These are phyloP conservation scores for Ferdinandea cuprea DNA, from an alignment of 2,888 invertebrate genomes.

Conservation along the genomic window DNA sequence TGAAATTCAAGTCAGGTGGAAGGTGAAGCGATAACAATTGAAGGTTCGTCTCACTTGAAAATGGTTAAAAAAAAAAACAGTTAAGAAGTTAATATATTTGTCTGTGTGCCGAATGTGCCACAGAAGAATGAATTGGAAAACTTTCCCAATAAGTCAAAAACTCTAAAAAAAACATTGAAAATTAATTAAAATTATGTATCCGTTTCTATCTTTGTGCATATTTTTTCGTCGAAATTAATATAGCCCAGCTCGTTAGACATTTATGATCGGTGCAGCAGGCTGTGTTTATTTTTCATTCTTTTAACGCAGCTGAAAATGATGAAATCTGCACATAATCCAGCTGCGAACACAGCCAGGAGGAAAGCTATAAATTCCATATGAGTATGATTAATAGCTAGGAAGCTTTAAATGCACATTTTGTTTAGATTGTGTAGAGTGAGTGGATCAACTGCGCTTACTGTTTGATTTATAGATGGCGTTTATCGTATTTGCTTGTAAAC, in stretches of 20 bases:
- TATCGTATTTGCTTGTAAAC: neutral
- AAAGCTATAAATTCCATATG: constrained; percentile 12
- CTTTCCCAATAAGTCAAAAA: too few relatives aligned
- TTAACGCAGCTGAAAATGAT: constrained; percentile 3
- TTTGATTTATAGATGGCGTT: constrained; percentile 18
- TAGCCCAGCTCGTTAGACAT: neutral
- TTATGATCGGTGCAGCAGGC: neutral
- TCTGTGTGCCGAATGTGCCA: constrained; percentile 7
- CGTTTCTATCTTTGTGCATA: neutral
- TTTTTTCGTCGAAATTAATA: neutral
- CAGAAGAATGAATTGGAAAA: constrained; percentile 10
- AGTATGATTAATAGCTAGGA: constrained; percentile 15
- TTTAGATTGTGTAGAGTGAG: neutral
- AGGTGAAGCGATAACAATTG: constrained; percentile 13
- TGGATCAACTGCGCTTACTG: neutral
- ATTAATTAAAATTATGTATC: constrained; percentile 3
- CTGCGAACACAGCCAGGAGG: neutral
- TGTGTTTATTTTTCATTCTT: constrained; percentile 2
- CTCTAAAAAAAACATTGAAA: neutral
- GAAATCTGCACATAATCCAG: neutral
- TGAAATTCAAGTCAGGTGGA: constrained; percentile 47
- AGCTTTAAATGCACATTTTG: constrained; percentile 1
- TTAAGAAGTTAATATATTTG: too few relatives aligned
- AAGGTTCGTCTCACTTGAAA: constrained; percentile 11
- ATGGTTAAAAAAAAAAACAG: constrained; percentile 21